A percentile compares a stretch with the other conserved stretches of the same genome.
Conservation (phyloP, 2,888 invertebrate species). For the Strigamia transsilvanica region DNA sequence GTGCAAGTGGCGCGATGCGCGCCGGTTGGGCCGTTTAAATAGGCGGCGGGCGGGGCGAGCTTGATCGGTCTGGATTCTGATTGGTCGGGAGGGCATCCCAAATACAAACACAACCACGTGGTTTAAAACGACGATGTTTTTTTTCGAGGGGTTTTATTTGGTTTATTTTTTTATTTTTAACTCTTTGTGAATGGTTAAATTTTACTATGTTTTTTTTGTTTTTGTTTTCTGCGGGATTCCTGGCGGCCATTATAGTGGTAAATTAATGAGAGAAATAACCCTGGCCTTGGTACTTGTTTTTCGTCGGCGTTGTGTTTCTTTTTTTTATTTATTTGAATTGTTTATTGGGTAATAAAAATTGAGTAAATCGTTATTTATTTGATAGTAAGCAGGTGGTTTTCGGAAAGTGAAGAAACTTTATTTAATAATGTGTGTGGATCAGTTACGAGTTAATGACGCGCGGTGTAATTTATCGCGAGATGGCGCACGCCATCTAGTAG, state of each 20-base stretch:
- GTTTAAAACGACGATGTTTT: not conserved
- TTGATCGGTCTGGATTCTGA: not conserved
- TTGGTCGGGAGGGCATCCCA: not conserved
- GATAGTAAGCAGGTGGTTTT: not conserved
- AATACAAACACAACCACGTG: constrained; percentile 36
- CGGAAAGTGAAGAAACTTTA: not conserved
- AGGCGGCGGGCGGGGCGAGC: not conserved
- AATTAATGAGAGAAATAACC: not conserved
- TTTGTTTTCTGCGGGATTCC: no score
- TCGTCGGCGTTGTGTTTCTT: not conserved
- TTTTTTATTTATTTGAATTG: no score
- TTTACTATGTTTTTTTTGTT: no score
- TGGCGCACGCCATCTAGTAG: not conserved
- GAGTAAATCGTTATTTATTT: no score
- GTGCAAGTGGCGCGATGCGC: not conserved
- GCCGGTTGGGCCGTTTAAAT: not conserved
- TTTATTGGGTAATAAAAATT: no score
- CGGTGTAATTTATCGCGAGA: no score
- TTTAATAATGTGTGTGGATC: not conserved
- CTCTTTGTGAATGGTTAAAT: not conserved
- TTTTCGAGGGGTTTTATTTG: not conserved
- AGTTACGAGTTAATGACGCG: not conserved
- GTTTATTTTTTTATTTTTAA: not conserved
- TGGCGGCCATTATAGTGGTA: not conserved
- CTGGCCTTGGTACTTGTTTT: not conserved